A percentile compares a stretch with the other conserved stretches of the same genome.
phyloP scores from a whole-genome alignment of 2,888 invertebrate species.

The Zygaena filipendulae region DNA sequence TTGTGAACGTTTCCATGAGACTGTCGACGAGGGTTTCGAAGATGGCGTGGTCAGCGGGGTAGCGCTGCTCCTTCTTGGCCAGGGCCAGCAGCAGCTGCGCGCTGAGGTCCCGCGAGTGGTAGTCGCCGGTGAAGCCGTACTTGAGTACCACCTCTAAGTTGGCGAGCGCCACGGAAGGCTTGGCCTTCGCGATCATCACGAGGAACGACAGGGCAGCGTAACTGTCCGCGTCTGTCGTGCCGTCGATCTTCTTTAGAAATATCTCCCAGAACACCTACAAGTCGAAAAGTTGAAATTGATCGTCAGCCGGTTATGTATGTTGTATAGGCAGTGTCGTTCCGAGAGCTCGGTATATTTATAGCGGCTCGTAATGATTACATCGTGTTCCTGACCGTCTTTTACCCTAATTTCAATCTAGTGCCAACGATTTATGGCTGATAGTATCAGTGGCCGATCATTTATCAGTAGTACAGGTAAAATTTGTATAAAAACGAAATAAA shows the following conservation, averaged over 20 bases:
- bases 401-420: no score
- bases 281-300: no score
- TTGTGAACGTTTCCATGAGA: constrained; percentile 54
- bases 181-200: constrained; percentile 75
- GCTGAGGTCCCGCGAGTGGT: constrained; percentile 40
- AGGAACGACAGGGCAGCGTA: constrained; percentile 80
- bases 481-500: no score
- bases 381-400: no score
- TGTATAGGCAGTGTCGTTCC: no score
- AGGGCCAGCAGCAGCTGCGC: constrained; percentile 43
- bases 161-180: constrained; percentile 69
- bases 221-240: constrained; percentile 76
- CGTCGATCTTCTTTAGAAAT: constrained; percentile 78
- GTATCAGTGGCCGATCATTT: no score
- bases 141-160: constrained; percentile 81
- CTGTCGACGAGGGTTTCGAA: constrained; percentile 42
- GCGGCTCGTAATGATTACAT: no score
- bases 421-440: no score
- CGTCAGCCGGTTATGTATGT: no score
- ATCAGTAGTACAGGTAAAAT: no score
- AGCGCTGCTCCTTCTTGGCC: constrained; percentile 42
- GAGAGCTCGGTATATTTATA: no score
- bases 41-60: constrained; percentile 43
- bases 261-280: constrained; percentile 85
- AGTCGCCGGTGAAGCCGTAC: constrained; percentile 74